A percentile compares a stretch with the other conserved stretches of the same genome.
Evolutionary conservation across 2,797 vertebrate genomes (phyloP).

Genomic region (Falco columbarius): DNA sequence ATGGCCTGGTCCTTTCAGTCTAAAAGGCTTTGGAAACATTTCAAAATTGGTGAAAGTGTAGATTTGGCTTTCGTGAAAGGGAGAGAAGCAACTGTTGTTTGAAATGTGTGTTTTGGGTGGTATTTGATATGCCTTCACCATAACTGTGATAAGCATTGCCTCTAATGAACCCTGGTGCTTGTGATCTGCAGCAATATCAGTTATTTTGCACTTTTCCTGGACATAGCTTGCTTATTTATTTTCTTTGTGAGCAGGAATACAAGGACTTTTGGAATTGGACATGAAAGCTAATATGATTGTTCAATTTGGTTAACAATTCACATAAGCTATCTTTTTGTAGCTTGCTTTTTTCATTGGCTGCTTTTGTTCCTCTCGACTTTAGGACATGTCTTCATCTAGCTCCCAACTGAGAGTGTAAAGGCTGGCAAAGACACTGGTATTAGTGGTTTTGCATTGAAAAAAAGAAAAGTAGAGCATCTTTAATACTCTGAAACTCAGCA

Average conservation of each 20-base stretch:
- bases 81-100: background rate
- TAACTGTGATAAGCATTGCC: background rate
- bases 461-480: background rate
- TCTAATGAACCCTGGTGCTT: background rate
- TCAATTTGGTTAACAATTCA: background rate
- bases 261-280: background rate
- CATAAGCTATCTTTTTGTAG: rapidly evolving
- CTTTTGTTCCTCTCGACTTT: background rate
- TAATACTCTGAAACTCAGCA: background rate
- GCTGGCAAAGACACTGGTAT: background rate
- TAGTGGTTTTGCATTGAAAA: background rate
- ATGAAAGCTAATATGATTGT: background rate
- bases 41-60: background rate
- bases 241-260: background rate
- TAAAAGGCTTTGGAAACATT: background rate
- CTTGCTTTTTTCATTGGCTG: background rate
- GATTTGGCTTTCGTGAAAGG: background rate
- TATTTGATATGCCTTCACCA: background rate
- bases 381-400: background rate
- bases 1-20: background rate
- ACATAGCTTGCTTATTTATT: background rate
- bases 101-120: background rate
- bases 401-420: background rate
- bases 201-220: background rate
- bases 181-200: background rate